Evolutionary conservation across 2,888 invertebrate genomes (phyloP), one percentile per base, ranked within the genome.

Genomic region (Sinotaia quadrata): DNA sequence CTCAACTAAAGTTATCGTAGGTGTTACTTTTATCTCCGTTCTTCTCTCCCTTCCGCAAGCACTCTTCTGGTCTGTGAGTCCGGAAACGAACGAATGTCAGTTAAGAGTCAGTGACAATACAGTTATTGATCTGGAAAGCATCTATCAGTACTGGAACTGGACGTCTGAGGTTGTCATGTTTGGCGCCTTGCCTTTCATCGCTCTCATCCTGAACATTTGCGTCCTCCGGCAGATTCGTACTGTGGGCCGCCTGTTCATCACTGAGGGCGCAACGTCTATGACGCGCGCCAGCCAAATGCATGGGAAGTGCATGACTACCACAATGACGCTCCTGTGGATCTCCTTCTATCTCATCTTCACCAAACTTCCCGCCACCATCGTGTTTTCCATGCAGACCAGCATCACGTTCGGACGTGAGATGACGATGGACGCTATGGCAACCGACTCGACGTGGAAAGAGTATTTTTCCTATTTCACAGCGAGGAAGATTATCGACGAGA

Each of bases 261-360:
- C 73, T 3, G 62, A 70, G 21, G 68, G 65, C 12, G 51, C 63
- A 15, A 33, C 37, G 31, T 18, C 52, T 31, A 51, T 63, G 63
- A 52, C 51, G 37, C 24, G 18, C 10, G 36, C 36, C 0, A 52
- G 41, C n/a, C 33, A 21, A 21, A 34, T 15, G 3, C 18, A 4
- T 24, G 57, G 34, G 10, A 15, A 36, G 10, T 70, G 74, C 51
- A 66, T 66, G 8, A 75, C 79, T 2, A 79, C 84, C 4, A 85
- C 85, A 1, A 72, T 82, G 12, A 84, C 81, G 21, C 69, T 85
- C 18, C 74, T 85, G 33, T 76, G 80, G 33, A 78, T 86, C 7
- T 83, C 85, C 1, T 84, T 85, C 73, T 86, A 83, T 68, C 72
- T 84, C 63, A 83, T 86, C 58, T 74, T 83, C 63, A 82, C 84